Conservation (phyloP, 2,888 invertebrate genomes). For the Megamerina dolium region DNA sequence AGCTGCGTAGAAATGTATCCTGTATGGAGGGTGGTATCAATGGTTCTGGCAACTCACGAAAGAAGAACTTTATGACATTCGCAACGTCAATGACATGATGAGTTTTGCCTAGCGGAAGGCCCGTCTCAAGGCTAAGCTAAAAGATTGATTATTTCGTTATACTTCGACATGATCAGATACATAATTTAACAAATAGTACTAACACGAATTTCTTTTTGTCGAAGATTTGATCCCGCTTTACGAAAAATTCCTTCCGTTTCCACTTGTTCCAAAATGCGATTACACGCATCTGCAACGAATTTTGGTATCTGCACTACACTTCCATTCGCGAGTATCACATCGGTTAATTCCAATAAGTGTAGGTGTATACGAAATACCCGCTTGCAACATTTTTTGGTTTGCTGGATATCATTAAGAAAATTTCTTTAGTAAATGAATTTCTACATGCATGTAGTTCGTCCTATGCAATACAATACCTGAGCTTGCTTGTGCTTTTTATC, state of each 20-base stretch:
- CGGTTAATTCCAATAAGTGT: constrained; percentile 52
- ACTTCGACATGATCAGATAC: not conserved
- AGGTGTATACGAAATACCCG: constrained; percentile 55
- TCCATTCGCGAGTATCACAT: constrained; percentile 61
- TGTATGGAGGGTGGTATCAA: constrained; percentile 66
- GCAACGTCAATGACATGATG: constrained; percentile 81
- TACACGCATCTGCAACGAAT: constrained; percentile 66
- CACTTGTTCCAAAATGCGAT: constrained; percentile 62
- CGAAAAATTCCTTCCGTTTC: constrained; percentile 80
- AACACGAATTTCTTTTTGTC: constrained; percentile 78
- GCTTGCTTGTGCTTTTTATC: constrained; percentile 60
- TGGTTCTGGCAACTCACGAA: constrained; percentile 79
- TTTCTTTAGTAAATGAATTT: not conserved
- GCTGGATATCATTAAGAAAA: constrained; percentile 17
- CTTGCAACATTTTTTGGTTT: constrained; percentile 28
- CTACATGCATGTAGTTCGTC: not conserved
- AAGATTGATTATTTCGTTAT: not conserved
- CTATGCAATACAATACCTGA: constrained; percentile 46
- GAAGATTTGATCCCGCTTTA: constrained; percentile 76
- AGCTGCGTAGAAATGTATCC: constrained; percentile 67
- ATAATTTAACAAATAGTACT: constrained; percentile 24
- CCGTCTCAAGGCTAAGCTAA: constrained; percentile 56
- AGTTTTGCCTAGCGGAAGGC: constrained; percentile 62
- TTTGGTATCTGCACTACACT: constrained; percentile 66
- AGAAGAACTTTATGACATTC: constrained; percentile 76